Evolutionary conservation across 2,888 invertebrate species (phyloP), one percentile per base, ranked within the genome.

Genomic region (Xylota sylvarum): DNA sequence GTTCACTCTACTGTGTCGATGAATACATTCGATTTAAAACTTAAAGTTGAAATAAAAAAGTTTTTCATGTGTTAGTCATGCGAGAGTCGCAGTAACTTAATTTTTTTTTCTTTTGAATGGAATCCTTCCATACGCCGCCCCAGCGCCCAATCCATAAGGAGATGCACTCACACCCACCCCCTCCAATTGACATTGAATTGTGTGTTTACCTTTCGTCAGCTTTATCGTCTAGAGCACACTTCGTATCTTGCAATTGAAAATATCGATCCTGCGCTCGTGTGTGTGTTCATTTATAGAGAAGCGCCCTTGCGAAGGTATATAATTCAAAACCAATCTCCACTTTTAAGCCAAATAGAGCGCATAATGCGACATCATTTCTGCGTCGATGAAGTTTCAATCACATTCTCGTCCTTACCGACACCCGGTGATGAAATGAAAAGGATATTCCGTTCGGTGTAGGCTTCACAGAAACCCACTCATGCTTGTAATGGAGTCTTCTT

Each of bases 341-440:
- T 52, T 40, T 17, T 10, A 64, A 64, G 40, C 19, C 52, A 64
- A 74, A 43, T 55, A 74, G 62, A 64, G 74, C 74, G 55, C 30
- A 10, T 64, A 43, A 55, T 64, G 23, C 55, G 55, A 32, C 52
- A 74, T 40, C 19, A 52, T 52, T 74, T 64, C 52, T 62, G 19
- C 62, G 52, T 74, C 27, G 52, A 14, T 50, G 40, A 37, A 62
- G 50, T 12, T 50, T 73, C 40, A 74, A 74, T 40, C 62, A 69
- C 43, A 43, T 19, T 30, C 43, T 43, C 30, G 43, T 40, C 17
- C 52, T 27, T 14, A 52, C 37, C 14, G 23, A 37, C 2, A 4
- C 12, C 9, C 7, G n/a, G 14, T n/a, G 52, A 40, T 35, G 23
- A 50, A 37, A 67, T 17, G 14, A 19, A 67, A 50, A 52, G n/a